Evolutionary conservation across 2,113 vertebrate species (phyloP), one percentile per base, ranked within the genome.

Genomic region (Ptilonorhynchus violaceus): DNA sequence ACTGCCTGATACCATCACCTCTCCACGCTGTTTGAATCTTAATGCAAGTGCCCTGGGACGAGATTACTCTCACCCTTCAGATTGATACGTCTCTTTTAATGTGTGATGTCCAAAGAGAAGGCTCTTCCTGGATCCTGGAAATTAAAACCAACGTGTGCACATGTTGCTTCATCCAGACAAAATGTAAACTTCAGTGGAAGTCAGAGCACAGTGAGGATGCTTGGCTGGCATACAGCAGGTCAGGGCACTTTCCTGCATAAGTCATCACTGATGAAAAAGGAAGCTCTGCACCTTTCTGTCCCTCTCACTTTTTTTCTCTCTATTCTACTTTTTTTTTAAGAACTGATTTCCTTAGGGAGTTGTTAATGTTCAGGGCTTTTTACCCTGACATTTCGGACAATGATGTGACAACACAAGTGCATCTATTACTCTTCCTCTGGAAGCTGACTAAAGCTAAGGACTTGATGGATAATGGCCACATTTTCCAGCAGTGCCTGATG

Each of bases 381-480:
- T 88, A 76, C 92, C 44, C 39, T 95, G 96, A 85, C 93, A 67
- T 91, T 96, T 93, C 10, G 89, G 96, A 97, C 91, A 94, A 95
- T 76, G 85, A 86, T 95, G 94, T 95, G 96, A 96, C 87, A 95
- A 91, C 89, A 76, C 78, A 93, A 96, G 89, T 92, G 84, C 94
- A 88, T 93, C 82, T 95, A 84, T 96, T 96, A 87, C 85, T 94
- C 91, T 94, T 96, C 75, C 2, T 24, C 89, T 94, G 79, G 76
- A 85, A 92, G 85, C 91, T 94, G 92, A 91, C 95, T 96, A 69
- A 67, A 89, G 92, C 44, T 62, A 63, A 95, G 91, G 72, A 76
- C 83, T 95, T 96, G 92, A 91, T 96, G 92, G 90, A 96, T 96
- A 96, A 95, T 80, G 74, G 91, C 70, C 89, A 94, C 84, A 50